Percentiles rank a stretch among this genome's conserved stretches.
phyloP scores from a whole-genome alignment of 1,140 invertebrate species.

The Bombyx mandarina region DNA sequence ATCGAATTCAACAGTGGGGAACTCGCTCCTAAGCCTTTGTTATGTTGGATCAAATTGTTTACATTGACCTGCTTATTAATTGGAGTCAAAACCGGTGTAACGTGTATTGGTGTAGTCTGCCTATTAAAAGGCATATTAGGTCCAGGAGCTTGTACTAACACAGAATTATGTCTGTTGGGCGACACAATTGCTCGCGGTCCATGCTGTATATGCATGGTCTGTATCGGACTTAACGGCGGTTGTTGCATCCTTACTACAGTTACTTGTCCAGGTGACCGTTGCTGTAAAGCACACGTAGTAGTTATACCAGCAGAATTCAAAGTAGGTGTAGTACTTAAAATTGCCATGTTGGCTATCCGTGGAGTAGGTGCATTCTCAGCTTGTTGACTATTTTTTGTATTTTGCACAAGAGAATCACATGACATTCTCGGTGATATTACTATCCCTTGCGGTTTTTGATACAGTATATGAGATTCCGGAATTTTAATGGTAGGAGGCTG shows the following conservation, averaged over 20 bases:
- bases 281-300: conserved; percentile 45
- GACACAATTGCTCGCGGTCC: conserved; percentile 58
- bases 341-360: conserved; percentile 53
- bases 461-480: conserved; percentile 71
- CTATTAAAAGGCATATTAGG: too few relatives aligned
- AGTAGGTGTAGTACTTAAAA: conserved; percentile 51
- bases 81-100: conserved; percentile 69
- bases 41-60: conserved; percentile 67
- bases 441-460: conserved; percentile 67
- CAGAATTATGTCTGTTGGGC: conserved; percentile 60
- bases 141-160: conserved; percentile 47
- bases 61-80: conserved; percentile 71
- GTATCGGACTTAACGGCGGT: conserved; percentile 64
- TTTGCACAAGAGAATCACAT: conserved; percentile 52
- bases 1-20: conserved; percentile 40
- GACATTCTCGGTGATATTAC: conserved; percentile 67
- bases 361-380: conserved; percentile 49
- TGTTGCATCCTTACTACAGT: conserved; percentile 69
- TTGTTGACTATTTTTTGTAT: conserved; percentile 52
- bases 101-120: conserved; percentile 54
- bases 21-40: conserved; percentile 35
- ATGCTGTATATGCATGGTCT: conserved; percentile 53
- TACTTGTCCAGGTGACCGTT: conserved; percentile 60
- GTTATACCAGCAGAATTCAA: conserved; percentile 39
- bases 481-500: conserved; percentile 74